These are phyloP conservation scores for Calidris pugnax DNA, from an alignment of 2,113 vertebrate species.

Conservation along the genomic window DNA sequence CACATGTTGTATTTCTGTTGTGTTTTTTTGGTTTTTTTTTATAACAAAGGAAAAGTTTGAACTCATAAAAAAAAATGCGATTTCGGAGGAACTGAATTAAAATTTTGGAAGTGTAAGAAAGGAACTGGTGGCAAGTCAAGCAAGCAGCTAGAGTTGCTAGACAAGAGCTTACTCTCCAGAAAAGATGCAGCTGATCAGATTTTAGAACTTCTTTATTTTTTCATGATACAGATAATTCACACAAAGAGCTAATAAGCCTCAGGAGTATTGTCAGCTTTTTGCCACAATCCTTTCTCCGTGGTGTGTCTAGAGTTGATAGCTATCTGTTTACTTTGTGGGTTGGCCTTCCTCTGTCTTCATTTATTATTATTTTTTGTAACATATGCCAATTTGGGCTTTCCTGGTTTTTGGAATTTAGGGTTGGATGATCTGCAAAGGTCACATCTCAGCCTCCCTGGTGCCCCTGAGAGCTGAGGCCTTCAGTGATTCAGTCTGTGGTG, in stretches of 20 bases:
- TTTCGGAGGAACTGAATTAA: background rate
- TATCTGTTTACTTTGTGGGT: background rate
- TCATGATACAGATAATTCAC: background rate
- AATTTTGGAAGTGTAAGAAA: background rate
- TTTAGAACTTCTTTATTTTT: background rate
- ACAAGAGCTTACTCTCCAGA: background rate
- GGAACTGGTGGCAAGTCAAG: background rate
- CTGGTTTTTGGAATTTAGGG: background rate
- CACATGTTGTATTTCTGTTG: background rate
- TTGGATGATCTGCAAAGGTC: background rate
- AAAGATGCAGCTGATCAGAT: background rate
- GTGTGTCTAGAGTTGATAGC: background rate
- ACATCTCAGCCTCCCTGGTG: background rate
- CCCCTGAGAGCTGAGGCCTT: background rate
- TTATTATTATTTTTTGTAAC: background rate
- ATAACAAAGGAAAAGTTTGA: background rate
- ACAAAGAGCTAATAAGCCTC: background rate
- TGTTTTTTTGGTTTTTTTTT: background rate
- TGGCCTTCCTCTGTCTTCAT: background rate
- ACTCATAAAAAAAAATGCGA: background rate
- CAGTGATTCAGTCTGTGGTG: background rate
- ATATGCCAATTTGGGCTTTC: accelerated
- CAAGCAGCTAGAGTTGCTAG: background rate
- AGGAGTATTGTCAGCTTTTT: background rate
- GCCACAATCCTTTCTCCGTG: background rate